Percentiles rank a stretch among this genome's conserved stretches.
These are phyloP conservation scores for Trachemys scripta DNA, from an alignment of 2,113 vertebrate species.

Conservation along the genomic window DNA sequence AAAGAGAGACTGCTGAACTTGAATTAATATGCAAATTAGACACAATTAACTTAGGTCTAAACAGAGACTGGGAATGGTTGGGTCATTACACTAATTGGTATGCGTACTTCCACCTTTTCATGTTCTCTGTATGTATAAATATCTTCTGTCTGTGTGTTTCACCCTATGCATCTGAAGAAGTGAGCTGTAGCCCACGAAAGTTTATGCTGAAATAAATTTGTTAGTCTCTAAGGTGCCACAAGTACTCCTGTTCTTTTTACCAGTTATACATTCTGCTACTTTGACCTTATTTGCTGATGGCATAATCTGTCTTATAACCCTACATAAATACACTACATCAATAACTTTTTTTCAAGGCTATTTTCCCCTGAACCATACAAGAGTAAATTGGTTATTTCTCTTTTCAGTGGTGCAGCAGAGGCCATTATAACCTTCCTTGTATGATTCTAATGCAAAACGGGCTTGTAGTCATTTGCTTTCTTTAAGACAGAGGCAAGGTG, in stretches of 20 bases:
- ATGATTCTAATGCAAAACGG: conserved; percentile 62
- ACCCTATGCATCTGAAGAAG: no score
- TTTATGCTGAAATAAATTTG: no score
- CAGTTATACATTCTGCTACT: conserved; percentile 58
- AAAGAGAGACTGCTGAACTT: no score
- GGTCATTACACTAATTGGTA: no score
- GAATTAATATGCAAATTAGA: no score
- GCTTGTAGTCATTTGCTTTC: neutral
- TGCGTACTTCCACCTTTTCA: no score
- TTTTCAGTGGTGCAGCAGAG: conserved; percentile 50
- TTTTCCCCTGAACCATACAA: conserved; percentile 74
- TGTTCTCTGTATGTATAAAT: no score
- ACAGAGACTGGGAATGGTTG: no score
- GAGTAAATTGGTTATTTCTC: conserved; percentile 80
- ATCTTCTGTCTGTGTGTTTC: no score
- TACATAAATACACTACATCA: conserved; percentile 80
- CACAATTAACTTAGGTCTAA: no score
- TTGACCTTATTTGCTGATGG: conserved; percentile 82
- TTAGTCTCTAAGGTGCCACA: no score
- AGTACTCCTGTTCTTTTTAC: conserved; percentile 39
- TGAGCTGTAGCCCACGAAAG: no score
- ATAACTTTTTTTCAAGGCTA: conserved; percentile 80
- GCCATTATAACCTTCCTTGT: conserved; percentile 65
- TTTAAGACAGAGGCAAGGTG: conserved; percentile 54
- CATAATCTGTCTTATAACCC: conserved; percentile 83